Percentiles rank a stretch among this genome's conserved stretches.
Evolutionary conservation across 2,113 vertebrate species (phyloP).

Genomic region (Anser cygnoides): DNA sequence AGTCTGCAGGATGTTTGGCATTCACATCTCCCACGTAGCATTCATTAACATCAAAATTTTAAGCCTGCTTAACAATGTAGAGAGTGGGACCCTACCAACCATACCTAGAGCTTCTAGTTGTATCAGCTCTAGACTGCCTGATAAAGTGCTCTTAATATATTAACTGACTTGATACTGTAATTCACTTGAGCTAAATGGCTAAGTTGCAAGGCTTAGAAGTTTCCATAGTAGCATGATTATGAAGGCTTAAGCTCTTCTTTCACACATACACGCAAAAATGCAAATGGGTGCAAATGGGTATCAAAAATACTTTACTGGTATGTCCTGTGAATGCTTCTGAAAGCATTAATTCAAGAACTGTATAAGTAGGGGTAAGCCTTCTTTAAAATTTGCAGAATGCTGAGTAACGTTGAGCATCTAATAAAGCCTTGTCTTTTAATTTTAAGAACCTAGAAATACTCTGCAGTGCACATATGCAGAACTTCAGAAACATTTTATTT

Average conservation of each 20-base stretch:
- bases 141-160: background rate
- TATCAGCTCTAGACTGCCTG: background rate
- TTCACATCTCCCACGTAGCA: accelerated
- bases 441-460: background rate
- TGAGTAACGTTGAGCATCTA: background rate
- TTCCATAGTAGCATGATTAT: background rate
- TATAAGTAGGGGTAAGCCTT: background rate
- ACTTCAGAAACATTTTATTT: background rate
- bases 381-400: background rate
- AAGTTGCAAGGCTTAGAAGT: background rate
- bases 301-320: background rate
- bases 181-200: background rate
- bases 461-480: background rate
- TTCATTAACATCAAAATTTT: background rate
- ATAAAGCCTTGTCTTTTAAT: background rate
- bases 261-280: background rate
- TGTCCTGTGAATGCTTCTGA: background rate
- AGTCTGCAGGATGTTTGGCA: background rate
- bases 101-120: background rate
- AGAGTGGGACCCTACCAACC: background rate
- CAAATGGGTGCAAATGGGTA: background rate
- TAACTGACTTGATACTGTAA: background rate
- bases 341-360: background rate
- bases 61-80: background rate
- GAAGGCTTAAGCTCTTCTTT: background rate